phyloP scores from a whole-genome alignment of 2,888 invertebrate genomes.

The Ormyrus rosae region DNA sequence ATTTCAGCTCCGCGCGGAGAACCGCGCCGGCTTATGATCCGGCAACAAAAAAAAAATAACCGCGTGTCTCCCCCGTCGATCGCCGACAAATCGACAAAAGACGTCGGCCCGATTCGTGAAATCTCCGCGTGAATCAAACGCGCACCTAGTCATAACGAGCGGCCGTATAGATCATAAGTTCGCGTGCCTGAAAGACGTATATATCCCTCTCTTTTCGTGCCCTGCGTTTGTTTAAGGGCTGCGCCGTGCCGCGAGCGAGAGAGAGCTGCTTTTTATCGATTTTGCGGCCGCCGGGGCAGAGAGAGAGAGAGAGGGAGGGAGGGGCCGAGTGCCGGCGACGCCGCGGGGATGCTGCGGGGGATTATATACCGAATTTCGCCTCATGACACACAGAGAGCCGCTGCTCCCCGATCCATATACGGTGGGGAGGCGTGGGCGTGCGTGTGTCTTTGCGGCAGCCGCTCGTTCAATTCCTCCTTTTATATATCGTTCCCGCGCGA shows the following conservation, averaged over 20 bases:
- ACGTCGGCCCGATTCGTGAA: background rate
- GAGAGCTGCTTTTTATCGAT: conserved; percentile 39
- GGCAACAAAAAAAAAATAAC: too few relatives aligned
- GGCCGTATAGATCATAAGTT: background rate
- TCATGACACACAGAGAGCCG: conserved; percentile 1
- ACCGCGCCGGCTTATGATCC: too few relatives aligned
- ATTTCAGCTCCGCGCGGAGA: too few relatives aligned
- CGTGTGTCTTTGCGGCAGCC: too few relatives aligned
- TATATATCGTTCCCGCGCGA: too few relatives aligned
- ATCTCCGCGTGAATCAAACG: conserved; percentile 17
- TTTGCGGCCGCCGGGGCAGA: conserved; percentile 3
- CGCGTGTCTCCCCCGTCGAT: too few relatives aligned
- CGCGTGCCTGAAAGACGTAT: conserved; percentile 4
- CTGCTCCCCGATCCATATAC: too few relatives aligned
- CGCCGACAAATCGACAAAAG: too few relatives aligned
- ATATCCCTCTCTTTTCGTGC: background rate
- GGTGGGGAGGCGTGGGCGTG: too few relatives aligned
- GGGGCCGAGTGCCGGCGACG: conserved; percentile 3
- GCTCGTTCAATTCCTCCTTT: too few relatives aligned
- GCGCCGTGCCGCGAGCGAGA: background rate
- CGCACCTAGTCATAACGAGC: background rate
- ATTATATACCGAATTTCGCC: conserved; percentile 45
- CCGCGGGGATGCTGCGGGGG: conserved; percentile 41
- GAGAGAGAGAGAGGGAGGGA: background rate
- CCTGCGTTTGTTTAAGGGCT: conserved; percentile 18